A percentile compares a stretch with the other conserved stretches of the same genome.
Evolutionary conservation across 2,113 vertebrate genomes (phyloP).

Genomic region (Macroglossus sobrinus): DNA sequence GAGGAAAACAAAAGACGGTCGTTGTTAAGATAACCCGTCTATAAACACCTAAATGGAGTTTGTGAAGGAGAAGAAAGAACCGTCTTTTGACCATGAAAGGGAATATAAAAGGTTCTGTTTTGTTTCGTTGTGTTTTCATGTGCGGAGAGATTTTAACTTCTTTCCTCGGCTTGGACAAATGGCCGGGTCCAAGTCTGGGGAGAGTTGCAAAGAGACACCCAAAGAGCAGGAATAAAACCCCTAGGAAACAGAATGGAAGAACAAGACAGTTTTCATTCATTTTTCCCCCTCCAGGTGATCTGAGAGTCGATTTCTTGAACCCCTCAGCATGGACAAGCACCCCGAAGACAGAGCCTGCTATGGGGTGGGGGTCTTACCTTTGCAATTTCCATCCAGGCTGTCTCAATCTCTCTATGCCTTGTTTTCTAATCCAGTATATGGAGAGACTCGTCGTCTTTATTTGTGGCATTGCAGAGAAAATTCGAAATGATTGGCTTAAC

Average conservation of each 20-base stretch:
- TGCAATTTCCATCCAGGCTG: background rate
- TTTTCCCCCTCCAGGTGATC: background rate
- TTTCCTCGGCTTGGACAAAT: background rate
- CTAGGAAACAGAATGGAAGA: fast-evolving
- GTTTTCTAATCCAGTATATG: background rate
- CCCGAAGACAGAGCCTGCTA: background rate
- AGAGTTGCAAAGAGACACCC: background rate
- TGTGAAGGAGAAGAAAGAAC: background rate
- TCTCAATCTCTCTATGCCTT: background rate
- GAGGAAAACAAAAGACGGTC: background rate
- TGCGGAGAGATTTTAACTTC: conserved; percentile 42
- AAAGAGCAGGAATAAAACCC: background rate
- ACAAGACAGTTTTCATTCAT: background rate
- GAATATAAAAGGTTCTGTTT: conserved; percentile 51
- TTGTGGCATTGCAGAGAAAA: background rate
- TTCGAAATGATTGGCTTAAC: background rate
- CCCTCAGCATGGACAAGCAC: fast-evolving
- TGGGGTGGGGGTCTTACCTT: background rate
- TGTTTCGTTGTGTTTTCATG: conserved; percentile 58
- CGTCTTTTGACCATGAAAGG: conserved; percentile 55
- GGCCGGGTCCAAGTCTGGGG: background rate
- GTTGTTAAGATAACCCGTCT: conserved; percentile 53
- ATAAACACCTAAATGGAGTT: conserved; percentile 58
- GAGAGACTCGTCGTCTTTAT: background rate
- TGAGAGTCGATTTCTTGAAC: background rate